Conservation (phyloP, 2,888 invertebrate species). For the Acrobasis suavella region DNA sequence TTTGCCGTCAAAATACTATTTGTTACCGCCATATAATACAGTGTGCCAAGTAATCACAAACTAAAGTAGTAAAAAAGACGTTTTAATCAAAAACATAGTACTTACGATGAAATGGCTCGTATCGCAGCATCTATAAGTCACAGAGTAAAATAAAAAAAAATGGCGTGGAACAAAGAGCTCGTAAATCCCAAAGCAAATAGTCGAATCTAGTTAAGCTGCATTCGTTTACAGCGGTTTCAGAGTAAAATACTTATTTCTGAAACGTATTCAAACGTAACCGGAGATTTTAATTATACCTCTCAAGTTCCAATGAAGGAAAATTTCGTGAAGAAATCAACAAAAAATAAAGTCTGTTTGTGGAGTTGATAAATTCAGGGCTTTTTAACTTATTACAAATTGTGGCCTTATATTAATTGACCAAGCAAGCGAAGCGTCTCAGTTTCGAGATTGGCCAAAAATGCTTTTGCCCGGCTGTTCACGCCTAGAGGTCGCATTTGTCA, state of each 20-base stretch:
- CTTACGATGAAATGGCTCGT: slow-evolving; percentile 2
- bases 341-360: too few species aligned
- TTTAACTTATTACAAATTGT: too few species aligned
- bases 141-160: slow-evolving; percentile 8
- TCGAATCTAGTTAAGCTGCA: slow-evolving; percentile 20
- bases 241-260: slow-evolving; percentile 38
- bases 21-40: background rate
- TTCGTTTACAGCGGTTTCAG: slow-evolving; percentile 30
- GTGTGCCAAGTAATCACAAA: background rate
- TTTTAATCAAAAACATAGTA: slow-evolving; percentile 7
- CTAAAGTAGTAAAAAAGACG: slow-evolving; percentile 3
- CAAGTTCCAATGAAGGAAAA: too few species aligned
- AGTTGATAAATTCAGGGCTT: too few species aligned
- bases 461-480: too few species aligned
- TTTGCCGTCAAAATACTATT: background rate
- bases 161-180: slow-evolving; percentile 13
- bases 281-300: too few species aligned
- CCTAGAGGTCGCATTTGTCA: too few species aligned
- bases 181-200: slow-evolving; percentile 13
- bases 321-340: too few species aligned
- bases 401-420: too few species aligned
- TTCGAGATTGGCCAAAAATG: too few species aligned
- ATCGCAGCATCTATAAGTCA: slow-evolving; percentile 11
- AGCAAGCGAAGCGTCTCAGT: too few species aligned
- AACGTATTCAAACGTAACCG: slow-evolving; percentile 34